Percentiles rank a stretch among this genome's conserved stretches.
These are phyloP conservation scores for Scylla paramamosain DNA, from an alignment of 1,140 invertebrate species.

Conservation along the genomic window DNA sequence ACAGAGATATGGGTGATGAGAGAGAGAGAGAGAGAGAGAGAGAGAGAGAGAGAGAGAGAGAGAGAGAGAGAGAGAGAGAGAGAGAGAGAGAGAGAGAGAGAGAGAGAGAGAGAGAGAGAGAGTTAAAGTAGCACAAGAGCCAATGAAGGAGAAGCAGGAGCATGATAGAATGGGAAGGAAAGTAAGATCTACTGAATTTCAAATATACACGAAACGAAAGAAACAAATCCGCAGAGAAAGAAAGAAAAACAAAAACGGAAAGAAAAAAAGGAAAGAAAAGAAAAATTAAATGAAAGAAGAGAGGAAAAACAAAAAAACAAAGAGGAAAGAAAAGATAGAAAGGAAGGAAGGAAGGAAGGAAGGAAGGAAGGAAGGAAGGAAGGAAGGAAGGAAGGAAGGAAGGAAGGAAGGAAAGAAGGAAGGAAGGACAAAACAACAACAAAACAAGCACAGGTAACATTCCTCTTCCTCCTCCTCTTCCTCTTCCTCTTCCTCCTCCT, in stretches of 20 bases:
- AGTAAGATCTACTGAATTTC: neutral
- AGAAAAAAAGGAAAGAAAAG: neutral
- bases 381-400: neutral
- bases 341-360: neutral
- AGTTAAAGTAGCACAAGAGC: neutral
- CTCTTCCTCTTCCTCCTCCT: no score
- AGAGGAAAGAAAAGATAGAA: neutral
- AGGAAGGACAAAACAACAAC: neutral
- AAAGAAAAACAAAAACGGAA: neutral
- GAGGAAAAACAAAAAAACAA: neutral
- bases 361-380: slow-evolving; percentile 3
- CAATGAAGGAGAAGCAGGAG: neutral
- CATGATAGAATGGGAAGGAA: neutral
- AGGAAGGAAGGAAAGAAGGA: neutral
- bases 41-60: slow-evolving; percentile 20
- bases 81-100: slow-evolving; percentile 18
- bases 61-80: slow-evolving; percentile 8
- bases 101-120: slow-evolving; percentile 16
- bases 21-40: neutral
- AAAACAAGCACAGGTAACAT: neutral
- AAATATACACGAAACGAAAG: neutral
- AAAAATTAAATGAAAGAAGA: neutral
- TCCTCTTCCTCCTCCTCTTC: no score
- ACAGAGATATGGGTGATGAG: neutral
- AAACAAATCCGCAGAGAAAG: neutral